Evolutionary conservation across 2,888 invertebrate species (phyloP), one percentile per base, ranked within the genome.

Genomic region (Lomographa bimaculata): DNA sequence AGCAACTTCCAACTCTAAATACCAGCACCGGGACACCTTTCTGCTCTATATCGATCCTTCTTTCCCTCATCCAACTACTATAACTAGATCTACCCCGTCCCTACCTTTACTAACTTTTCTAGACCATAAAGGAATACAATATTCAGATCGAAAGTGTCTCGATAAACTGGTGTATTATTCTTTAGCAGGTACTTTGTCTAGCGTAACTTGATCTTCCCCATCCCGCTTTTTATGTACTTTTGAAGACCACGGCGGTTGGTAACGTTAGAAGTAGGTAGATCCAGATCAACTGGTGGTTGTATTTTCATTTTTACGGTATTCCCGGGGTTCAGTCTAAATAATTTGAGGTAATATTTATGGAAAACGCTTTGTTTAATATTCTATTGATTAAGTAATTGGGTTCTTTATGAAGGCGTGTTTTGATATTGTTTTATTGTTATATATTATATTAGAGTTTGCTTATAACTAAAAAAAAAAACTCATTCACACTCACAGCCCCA

Each of bases 301-400:
- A 29, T 36, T 44, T 33, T 28, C 37, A 18, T 43, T 48, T 48
- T 48, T 43, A 33, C 32, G 32, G 29, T 7, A 8, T 16, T 18
- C 7, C 6, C 21, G 12, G 39, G 45, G 49, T 50, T 55, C 55
- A 54, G 52, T 57, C 50, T 56, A 45, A 47, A 56, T 58, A 57
- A 58, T 53, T 55, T 33, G 46, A 41, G 42, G 38, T 37, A 50
- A 58, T 49, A 53, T 34, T 34, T 28, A 30, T 20, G 19, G 18
- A 29, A 16, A 39, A 49, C 36, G 46, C 32, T 44, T 27, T 26
- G 32, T 38, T 41, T 38, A 10, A 4, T 6, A 29, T 18, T 39
- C 14, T 23, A 3, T 24, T 27, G 11, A 29, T 23, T 7, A 7
- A 18, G 24, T 35, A 38, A 26, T 44, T 17, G 21, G 7, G 34